Conservation (phyloP, 1,140 invertebrate species). For the Cotesia typhae region DNA sequence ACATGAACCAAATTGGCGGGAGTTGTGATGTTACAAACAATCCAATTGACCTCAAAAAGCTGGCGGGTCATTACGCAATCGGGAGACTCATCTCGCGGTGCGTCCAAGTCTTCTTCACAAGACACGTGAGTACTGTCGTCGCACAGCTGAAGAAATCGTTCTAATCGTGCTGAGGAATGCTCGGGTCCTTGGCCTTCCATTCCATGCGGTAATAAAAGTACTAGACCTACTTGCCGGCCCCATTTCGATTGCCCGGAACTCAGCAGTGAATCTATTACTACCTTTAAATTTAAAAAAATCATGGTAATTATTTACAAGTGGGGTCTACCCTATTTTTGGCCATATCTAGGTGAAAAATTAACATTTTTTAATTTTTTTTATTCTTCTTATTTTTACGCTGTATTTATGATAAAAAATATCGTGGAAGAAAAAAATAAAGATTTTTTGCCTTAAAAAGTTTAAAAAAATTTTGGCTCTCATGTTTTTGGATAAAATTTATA, state of each 20-base stretch:
- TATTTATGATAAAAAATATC: too few species aligned
- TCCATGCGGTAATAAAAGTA: constrained; percentile 87
- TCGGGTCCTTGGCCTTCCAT: constrained; percentile 92
- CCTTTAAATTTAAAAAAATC: constrained; percentile 65
- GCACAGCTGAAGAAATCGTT: constrained; percentile 82
- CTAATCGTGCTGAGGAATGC: constrained; percentile 83
- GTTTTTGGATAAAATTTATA: too few species aligned
- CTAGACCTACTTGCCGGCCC: constrained; percentile 83
- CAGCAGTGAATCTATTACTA: constrained; percentile 88
- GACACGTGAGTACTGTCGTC: constrained; percentile 78
- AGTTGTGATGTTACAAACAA: constrained; percentile 83
- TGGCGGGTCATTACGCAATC: constrained; percentile 73
- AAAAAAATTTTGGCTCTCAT: too few species aligned
- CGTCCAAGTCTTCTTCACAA: constrained; percentile 48
- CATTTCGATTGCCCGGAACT: constrained; percentile 83
- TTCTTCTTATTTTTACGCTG: too few species aligned
- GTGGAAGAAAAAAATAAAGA: too few species aligned
- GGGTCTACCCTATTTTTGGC: too few species aligned
- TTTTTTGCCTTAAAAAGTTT: too few species aligned
- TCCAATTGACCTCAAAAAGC: constrained; percentile 82
- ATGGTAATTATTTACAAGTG: neutral
- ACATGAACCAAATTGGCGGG: constrained; percentile 89
- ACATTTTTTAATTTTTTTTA: too few species aligned
- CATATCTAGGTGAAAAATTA: too few species aligned
- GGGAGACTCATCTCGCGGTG: constrained; percentile 42